Conservation (phyloP, 2,797 vertebrate genomes). For the Champsocephalus gunnari region DNA sequence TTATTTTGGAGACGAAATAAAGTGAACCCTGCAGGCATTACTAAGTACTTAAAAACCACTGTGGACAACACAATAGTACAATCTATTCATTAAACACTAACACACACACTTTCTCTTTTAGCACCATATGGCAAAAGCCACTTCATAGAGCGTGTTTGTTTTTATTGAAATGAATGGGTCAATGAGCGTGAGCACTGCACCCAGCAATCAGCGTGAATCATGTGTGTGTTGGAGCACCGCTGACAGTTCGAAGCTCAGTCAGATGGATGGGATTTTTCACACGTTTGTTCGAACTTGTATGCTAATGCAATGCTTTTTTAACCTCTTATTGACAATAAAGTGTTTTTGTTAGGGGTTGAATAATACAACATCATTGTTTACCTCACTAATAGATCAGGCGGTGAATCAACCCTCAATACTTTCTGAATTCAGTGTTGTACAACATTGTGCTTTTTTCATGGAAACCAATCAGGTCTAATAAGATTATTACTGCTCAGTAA, state of each 20-base stretch:
- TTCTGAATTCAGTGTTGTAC: background rate
- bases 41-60: background rate
- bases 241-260: constrained; percentile 17
- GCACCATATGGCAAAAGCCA: constrained; percentile 33
- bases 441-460: background rate
- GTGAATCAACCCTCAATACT: background rate
- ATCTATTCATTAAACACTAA: constrained; percentile 12
- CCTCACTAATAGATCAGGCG: background rate
- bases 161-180: constrained; percentile 45
- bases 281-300: background rate
- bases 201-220: constrained; percentile 32
- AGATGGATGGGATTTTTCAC: background rate
- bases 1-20: constrained; percentile 15
- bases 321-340: too few relatives aligned
- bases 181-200: constrained; percentile 45
- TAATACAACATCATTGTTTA: background rate
- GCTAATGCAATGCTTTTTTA: too few relatives aligned
- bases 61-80: constrained; percentile 24
- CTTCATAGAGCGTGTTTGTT: constrained; percentile 42
- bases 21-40: constrained; percentile 26
- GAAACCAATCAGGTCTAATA: background rate
- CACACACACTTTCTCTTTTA: constrained; percentile 6
- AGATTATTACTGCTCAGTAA: constrained; percentile 1
- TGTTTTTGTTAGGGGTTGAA: background rate
- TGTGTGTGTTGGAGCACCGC: constrained; percentile 9